These are phyloP conservation scores for Bolborhynchus lineola DNA, from an alignment of 2,113 vertebrate genomes.

Conservation along the genomic window DNA sequence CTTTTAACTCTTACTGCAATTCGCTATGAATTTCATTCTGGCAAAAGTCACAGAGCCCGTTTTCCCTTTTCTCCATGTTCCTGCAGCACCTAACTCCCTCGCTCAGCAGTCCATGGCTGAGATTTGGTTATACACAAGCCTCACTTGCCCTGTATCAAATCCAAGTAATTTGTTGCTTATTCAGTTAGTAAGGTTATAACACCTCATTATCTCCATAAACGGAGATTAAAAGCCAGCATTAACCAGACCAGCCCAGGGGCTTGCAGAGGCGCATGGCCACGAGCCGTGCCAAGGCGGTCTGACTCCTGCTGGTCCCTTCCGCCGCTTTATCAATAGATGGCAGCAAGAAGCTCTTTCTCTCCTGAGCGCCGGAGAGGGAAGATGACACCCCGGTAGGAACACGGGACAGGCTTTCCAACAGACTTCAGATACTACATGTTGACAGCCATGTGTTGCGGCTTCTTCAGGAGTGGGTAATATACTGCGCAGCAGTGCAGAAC, in stretches of 20 bases:
- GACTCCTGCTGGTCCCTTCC: background rate
- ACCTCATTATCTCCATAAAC: too few species aligned
- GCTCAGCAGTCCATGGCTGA: fast-evolving
- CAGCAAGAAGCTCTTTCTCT: conserved; percentile 51
- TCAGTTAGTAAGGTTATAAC: fast-evolving
- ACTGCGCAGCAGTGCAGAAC: fast-evolving
- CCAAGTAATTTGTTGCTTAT: background rate
- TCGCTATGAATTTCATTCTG: background rate
- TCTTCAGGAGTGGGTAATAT: fast-evolving
- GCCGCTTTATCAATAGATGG: conserved; percentile 29
- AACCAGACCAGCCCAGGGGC: fast-evolving
- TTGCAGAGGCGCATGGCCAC: too few species aligned
- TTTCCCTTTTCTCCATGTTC: background rate
- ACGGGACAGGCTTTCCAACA: fast-evolving
- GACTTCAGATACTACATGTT: fast-evolving
- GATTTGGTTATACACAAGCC: background rate
- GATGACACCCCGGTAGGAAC: background rate
- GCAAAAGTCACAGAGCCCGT: background rate
- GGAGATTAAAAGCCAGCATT: fast-evolving
- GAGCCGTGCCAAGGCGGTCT: fast-evolving
- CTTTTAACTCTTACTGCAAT: background rate
- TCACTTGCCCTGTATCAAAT: fast-evolving
- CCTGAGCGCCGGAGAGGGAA: background rate
- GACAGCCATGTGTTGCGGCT: background rate
- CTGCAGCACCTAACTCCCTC: background rate